Base-by-base conservation (phyloP, 1,140 invertebrate genomes). In the Drepana arcuata region DNA sequence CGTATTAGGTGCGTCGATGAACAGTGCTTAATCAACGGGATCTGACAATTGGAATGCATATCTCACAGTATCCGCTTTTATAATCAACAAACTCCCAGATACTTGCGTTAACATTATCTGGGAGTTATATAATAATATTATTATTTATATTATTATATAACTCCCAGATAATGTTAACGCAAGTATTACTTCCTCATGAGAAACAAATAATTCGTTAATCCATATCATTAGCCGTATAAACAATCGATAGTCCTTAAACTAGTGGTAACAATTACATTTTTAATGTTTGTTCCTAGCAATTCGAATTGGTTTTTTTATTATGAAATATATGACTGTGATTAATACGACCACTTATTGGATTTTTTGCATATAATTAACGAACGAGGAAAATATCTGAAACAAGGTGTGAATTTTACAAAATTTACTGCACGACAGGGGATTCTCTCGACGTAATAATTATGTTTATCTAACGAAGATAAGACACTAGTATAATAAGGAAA, bases 221-320 rank as follows among this genome's bases (percentile, higher is more conserved):
- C 34, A 49, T 49, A 60, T 62, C 62, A 73, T 23, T 14, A 10
- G 14, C 15, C 3, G 41, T 64, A 62, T 58, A 71, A 78, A 78
- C 65, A 68, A 74, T 65, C 50, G 56, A 68, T 59, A 65, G 58
- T 55, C 54, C 74, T 73, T 74, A 78, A 55, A 72, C 74, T 82
- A 82, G 62, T 82, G 77, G 74, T 82, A 82, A 82, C 77, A 79
- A 79, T 71, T 77, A 77, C 67, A 73, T 75, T 73, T 58, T 59
- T 46, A 73, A 59, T 52, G 61, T 63, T 58, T 52, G 51, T 54
- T 63, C 38, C 41, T 58, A 67, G 58, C 36, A 47, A 51, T 54
- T 59, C 43, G 36, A 43, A 31, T 54, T 41, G 41, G 47, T 24
- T 54, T 35, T 48, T 38, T 35, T 43, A 44, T 42, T 43, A 41